Conservation (phyloP, 2,113 vertebrate genomes). For the Suricata suricatta region DNA sequence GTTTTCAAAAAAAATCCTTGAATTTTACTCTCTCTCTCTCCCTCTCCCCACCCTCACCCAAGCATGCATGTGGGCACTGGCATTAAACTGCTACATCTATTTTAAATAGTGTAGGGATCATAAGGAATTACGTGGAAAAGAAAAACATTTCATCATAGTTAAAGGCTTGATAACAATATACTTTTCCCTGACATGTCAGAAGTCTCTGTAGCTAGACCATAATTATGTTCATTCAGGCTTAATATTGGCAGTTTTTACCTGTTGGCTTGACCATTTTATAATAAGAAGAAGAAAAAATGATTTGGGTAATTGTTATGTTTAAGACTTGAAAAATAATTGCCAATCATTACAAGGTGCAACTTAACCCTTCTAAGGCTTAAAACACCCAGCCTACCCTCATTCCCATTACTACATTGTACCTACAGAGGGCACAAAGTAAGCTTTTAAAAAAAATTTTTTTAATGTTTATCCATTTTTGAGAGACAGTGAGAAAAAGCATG, state of each 20-base stretch:
- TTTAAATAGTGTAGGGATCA: background rate
- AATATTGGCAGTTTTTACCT: background rate
- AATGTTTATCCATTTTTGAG: too few relatives aligned
- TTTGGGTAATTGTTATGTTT: background rate
- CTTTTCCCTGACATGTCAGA: background rate
- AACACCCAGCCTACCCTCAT: background rate
- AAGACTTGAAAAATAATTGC: background rate
- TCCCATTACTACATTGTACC: background rate
- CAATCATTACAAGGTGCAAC: background rate
- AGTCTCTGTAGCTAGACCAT: background rate
- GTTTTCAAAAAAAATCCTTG: background rate
- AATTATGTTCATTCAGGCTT: background rate
- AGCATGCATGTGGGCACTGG: background rate
- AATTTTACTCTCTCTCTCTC: background rate
- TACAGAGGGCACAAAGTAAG: background rate
- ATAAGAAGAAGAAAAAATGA: constrained; percentile 17
- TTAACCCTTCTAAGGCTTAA: background rate
- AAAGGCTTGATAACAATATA: background rate
- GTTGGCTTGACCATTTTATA: background rate
- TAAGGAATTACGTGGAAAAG: background rate
- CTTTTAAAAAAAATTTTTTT: background rate
- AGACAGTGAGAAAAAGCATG: too few relatives aligned
- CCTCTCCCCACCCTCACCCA: background rate
- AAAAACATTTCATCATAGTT: background rate
- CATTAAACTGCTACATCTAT: background rate